A percentile compares a stretch with the other conserved stretches of the same genome.
Conservation (phyloP, 1,140 invertebrate genomes). For the Drosophila trapezifrons region DNA sequence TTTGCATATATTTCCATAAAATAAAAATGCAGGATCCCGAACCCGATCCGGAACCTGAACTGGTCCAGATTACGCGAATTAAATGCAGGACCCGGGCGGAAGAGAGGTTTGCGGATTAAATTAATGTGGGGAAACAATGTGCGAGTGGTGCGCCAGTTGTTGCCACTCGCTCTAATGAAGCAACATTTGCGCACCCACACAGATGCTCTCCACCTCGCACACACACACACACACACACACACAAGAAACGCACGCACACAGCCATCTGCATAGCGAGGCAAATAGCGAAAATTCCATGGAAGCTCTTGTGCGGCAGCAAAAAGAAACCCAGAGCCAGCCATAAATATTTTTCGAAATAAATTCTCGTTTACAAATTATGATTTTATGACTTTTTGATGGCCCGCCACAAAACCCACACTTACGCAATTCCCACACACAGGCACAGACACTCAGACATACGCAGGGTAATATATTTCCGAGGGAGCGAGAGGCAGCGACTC, state of each 20-base stretch:
- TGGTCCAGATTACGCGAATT: constrained; percentile 40
- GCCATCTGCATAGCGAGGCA: constrained; percentile 10
- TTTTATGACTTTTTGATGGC: constrained; percentile 82
- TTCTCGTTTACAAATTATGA: constrained; percentile 82
- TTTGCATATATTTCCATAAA: constrained; percentile 49
- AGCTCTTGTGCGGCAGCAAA: constrained; percentile 35
- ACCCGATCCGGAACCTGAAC: background rate
- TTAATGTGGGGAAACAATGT: constrained; percentile 48
- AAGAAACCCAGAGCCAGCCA: constrained; percentile 58
- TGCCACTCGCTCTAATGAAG: constrained; percentile 66
- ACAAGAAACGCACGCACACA: background rate
- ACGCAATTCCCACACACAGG: constrained; percentile 43
- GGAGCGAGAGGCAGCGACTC: constrained; percentile 37
- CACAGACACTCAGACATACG: constrained; percentile 30
- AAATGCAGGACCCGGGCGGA: constrained; percentile 30
- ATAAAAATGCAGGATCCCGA: constrained; percentile 24
- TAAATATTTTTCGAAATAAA: constrained; percentile 83
- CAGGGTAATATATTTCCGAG: constrained; percentile 37
- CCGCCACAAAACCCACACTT: constrained; percentile 67
- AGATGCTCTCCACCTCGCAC: background rate
- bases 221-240: constrained; percentile 2
- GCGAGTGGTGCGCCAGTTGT: constrained; percentile 30
- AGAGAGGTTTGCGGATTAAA: constrained; percentile 45
- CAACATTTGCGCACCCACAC: constrained; percentile 32
- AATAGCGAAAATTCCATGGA: constrained; percentile 62